Base-by-base conservation (phyloP, 2,797 vertebrate genomes). In the Anolis apletophallus region DNA sequence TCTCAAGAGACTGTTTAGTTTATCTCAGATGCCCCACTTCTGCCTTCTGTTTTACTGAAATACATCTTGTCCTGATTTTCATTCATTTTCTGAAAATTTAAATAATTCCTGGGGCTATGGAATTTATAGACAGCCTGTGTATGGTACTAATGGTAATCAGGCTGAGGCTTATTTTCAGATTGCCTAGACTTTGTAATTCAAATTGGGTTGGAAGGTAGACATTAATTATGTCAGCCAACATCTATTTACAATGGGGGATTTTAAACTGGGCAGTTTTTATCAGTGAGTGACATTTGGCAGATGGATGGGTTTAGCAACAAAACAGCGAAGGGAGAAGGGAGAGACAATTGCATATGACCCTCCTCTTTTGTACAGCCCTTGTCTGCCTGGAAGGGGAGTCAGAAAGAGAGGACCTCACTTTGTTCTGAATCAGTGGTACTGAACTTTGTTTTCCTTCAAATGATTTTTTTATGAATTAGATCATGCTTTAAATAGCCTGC, bases 151-250 rank as follows among this genome's bases (percentile, higher is more conserved):
- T 88, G 92, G 91, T 94, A 92, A 95, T 95, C 92, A 93, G 85
- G 90, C 83, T 85, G 76, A 91, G 90, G 86, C 84, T 75, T 83
- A 87, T 93, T 92, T 89, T 91, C 90, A 93, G 93, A 90, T 93
- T 90, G 92, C 92, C 88, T 94, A 91, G 80, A 91, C 93, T 95
- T 96, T 95, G 93, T 96, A 92, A 96, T 96, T 96, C 95, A 94
- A 79, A 95, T 95, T 88, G 85, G 92, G 88, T 92, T 94, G 90
- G 92, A 57, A 83, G 86, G 91, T 82, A 91, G 94, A 93, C 95
- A 91, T 96, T 95, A 94, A 96, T 96, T 96, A 94, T 95, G 94
- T 95, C 94, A 92, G 91, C 91, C 95, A 93, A 93, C 94, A 92
- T 95, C 93, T 94, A 94, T 94, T 95, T 94, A 95, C 94, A 95